Base-by-base conservation (phyloP, 2,113 vertebrate species). In the Carettochelys insculpta region DNA sequence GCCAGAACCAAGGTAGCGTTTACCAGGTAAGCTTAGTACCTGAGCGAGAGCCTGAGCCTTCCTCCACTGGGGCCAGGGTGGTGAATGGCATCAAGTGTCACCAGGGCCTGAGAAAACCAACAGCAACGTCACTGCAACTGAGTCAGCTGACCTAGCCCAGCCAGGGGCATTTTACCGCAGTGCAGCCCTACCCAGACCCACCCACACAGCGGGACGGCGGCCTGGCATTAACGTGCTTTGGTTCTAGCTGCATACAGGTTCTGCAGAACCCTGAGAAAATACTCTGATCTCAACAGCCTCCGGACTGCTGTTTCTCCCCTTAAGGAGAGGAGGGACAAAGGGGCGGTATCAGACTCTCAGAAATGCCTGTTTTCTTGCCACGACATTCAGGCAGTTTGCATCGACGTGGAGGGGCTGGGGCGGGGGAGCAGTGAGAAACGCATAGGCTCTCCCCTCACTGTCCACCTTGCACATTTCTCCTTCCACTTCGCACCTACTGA, bases 201-300 rank as follows among this genome's bases (percentile, higher is more conserved):
- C 0, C 3, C 34, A 11, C 38, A 45, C 56, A 19, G 9, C 0
- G 0, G 78, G 25, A 12, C 54, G 17, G 50, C 11, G 71, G 31
- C 31, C 17, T 20, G 56, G 54, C 51, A 25, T 25, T 25, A 22
- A 11, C 29, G 11, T 0, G 0, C 56, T 0, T 0, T 0, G 6
- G 34, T 4, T 86, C 50, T 68, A 31, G 11, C 5, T 14, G 17
- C 12, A 7, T 10, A 1, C 78, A 43, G 54, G 48, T n/a, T 1
- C 17, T 29, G 4, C 34, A 2, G 0, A 4, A 29, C 45, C 43
- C 83, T 47, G 8, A 58, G 20, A 22, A 31, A 25, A 56, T 71
- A 45, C 31, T 12, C 41, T 82, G 8, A 2, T 10, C 14, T 5
- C 27, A 19, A 5, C 47, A 34, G 5, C 6, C 48, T n/a, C 24